phyloP scores from a whole-genome alignment of 2,113 vertebrate species.

The Channa argus region DNA sequence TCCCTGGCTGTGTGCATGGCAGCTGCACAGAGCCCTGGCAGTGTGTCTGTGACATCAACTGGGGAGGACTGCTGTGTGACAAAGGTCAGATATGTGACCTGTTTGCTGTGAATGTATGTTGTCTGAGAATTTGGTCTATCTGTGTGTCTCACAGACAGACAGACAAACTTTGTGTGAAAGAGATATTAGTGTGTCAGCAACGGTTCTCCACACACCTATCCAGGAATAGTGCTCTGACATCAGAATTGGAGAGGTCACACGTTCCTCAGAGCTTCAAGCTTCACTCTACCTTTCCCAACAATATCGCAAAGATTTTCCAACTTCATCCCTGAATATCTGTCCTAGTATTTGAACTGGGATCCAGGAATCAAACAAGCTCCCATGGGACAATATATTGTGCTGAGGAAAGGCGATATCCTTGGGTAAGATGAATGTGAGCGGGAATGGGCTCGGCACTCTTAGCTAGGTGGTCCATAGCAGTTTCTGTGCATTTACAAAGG shows the following conservation, averaged over 20 bases:
- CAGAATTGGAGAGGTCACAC: slow-evolving; percentile 28
- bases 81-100: slow-evolving; percentile 79
- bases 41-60: slow-evolving; percentile 88
- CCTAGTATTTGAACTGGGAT: slow-evolving; percentile 53
- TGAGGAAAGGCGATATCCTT: slow-evolving; percentile 78
- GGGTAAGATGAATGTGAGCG: slow-evolving; percentile 74
- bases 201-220: slow-evolving; percentile 39
- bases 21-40: slow-evolving; percentile 86
- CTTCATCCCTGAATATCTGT: slow-evolving; percentile 34
- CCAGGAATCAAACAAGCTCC: slow-evolving; percentile 47
- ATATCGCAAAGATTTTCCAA: slow-evolving; percentile 20
- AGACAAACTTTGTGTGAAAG: not conserved
- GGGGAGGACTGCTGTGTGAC: slow-evolving; percentile 88
- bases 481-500: slow-evolving; percentile 56
- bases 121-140: too few relatives aligned
- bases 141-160: too few relatives aligned
- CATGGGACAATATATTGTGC: slow-evolving; percentile 66
- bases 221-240: slow-evolving; percentile 7
- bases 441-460: slow-evolving; percentile 52
- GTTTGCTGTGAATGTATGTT: too few relatives aligned
- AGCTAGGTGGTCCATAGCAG: slow-evolving; percentile 66
- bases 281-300: slow-evolving; percentile 56
- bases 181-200: slow-evolving; percentile 22
- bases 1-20: slow-evolving; percentile 86
- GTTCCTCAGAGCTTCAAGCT: slow-evolving; percentile 30